Conservation (phyloP, 1,140 invertebrate genomes). For the Plectrocnemia conspersa region DNA sequence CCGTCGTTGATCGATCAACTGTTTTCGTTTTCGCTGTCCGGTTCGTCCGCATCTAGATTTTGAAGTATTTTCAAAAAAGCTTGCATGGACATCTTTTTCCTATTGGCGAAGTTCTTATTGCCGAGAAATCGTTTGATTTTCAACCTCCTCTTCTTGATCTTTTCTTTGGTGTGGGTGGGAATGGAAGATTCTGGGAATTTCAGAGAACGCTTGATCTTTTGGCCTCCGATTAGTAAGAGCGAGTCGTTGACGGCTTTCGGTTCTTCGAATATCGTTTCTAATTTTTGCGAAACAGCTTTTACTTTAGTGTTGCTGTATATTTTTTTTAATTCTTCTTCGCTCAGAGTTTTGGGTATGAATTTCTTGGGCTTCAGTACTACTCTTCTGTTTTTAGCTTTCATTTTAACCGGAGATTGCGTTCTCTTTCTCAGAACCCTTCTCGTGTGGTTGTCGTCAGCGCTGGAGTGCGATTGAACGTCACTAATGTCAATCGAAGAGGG, state of each 20-base stretch:
- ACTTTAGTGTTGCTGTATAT: constrained; percentile 28
- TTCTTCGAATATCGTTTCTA: constrained; percentile 34
- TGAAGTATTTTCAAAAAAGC: constrained; percentile 29
- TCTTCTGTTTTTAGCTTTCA: constrained; percentile 24
- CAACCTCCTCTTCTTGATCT: constrained; percentile 33
- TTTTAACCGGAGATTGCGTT: constrained; percentile 2
- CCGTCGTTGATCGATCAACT: too few relatives aligned
- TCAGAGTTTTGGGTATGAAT: constrained; percentile 3
- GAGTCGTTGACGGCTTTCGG: constrained; percentile 28
- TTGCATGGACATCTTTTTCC: constrained; percentile 32
- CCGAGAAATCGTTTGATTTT: constrained; percentile 34
- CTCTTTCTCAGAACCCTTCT: constrained; percentile 19
- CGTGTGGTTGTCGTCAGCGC: neutral
- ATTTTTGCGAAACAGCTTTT: constrained; percentile 26
- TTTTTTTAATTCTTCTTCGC: constrained; percentile 28
- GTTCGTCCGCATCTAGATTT: constrained; percentile 28
- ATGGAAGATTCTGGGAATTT: constrained; percentile 23
- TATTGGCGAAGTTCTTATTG: constrained; percentile 31
- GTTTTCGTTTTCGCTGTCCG: neutral
- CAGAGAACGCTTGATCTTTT: constrained; percentile 31
- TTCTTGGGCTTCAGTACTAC: constrained; percentile 32
- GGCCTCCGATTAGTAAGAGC: constrained; percentile 23
- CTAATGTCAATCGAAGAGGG: constrained; percentile 13
- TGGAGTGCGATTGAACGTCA: neutral
- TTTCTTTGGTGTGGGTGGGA: constrained; percentile 27